These are phyloP conservation scores for Drosophila asahinai DNA, from an alignment of 1,140 invertebrate species.

Conservation along the genomic window DNA sequence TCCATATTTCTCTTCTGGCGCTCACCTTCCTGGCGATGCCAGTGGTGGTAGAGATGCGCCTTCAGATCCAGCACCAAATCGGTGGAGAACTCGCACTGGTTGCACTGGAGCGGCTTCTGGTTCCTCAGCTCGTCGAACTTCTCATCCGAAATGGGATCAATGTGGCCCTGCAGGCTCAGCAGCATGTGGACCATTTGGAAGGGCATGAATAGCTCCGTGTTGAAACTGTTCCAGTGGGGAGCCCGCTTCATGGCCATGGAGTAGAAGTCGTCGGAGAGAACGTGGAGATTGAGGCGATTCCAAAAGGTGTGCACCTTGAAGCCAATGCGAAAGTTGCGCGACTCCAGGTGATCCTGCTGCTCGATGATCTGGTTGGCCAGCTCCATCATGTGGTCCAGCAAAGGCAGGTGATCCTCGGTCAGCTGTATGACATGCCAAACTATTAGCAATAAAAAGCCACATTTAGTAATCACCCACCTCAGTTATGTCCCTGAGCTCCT, in stretches of 20 bases:
- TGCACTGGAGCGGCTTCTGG: conserved; percentile 25
- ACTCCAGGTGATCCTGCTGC: conserved; percentile 28
- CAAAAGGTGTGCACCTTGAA: conserved; percentile 56
- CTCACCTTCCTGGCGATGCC: conserved; percentile 35
- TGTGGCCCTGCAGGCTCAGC: conserved; percentile 35
- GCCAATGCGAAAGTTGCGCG: conserved; percentile 55
- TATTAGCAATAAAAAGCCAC: neutral
- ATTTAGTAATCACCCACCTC: conserved; percentile 12
- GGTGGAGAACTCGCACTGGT: conserved; percentile 59
- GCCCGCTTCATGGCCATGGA: conserved; percentile 34
- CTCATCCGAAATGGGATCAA: conserved; percentile 42
- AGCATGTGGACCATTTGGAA: conserved; percentile 46
- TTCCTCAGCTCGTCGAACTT: conserved; percentile 10
- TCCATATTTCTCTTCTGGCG: conserved; percentile 36
- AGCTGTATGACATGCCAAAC: conserved; percentile 13
- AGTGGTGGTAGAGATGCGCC: conserved; percentile 54
- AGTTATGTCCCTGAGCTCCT: conserved; percentile 38
- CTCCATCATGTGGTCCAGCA: conserved; percentile 67
- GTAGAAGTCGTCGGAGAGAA: conserved; percentile 65
- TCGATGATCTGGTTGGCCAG: conserved; percentile 62
- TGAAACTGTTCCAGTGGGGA: conserved; percentile 65
- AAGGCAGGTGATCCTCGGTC: conserved; percentile 46
- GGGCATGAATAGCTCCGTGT: conserved; percentile 59
- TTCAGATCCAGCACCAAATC: conserved; percentile 33
- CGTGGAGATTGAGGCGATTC: conserved; percentile 58